Evolutionary conservation across 2,888 invertebrate species (phyloP).

Genomic region (Hedya salicella): DNA sequence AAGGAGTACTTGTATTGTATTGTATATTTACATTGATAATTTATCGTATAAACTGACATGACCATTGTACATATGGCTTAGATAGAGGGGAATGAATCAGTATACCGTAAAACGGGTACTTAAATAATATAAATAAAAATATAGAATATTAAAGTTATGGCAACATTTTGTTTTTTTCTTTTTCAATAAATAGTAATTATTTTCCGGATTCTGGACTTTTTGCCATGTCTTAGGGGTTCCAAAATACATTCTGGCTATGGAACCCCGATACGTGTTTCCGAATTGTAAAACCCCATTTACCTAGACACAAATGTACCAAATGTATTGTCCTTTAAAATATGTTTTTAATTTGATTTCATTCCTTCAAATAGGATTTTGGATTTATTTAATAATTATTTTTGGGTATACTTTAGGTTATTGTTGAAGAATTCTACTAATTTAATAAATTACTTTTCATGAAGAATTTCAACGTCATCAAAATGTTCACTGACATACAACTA

Average conservation of each 20-base stretch:
- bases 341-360: not conserved
- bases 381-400: too few relatives aligned
- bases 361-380: too few relatives aligned
- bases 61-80: too few relatives aligned
- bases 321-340: too few relatives aligned
- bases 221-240: constrained; percentile 17
- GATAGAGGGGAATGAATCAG: too few relatives aligned
- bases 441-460: not conserved
- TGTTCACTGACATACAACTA: constrained; percentile 12
- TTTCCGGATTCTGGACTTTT: constrained; percentile 19
- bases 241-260: not conserved
- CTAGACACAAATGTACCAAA: constrained; percentile 26
- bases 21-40: too few relatives aligned
- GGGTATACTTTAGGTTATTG: not conserved
- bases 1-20: too few relatives aligned
- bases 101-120: too few relatives aligned
- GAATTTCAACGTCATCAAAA: constrained; percentile 27
- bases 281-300: not conserved
- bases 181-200: not conserved
- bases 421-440: not conserved
- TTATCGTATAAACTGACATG: too few relatives aligned
- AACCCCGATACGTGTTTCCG: constrained; percentile 21
- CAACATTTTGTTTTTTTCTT: constrained; percentile 13
- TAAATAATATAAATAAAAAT: too few relatives aligned
- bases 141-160: not conserved